phyloP scores from a whole-genome alignment of 2,888 invertebrate species.

The Nemurella pictetii region DNA sequence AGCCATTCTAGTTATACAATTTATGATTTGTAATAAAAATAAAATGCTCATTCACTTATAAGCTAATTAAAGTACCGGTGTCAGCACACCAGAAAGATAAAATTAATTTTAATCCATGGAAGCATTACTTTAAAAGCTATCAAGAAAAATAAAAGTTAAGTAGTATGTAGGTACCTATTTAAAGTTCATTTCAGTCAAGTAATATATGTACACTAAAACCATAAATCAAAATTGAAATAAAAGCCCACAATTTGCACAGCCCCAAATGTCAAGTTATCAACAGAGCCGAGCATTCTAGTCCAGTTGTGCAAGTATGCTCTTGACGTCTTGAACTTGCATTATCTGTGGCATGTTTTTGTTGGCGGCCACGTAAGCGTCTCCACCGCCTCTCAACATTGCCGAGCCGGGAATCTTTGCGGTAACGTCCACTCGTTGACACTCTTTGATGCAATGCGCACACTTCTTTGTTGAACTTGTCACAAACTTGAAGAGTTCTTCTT shows the following conservation, averaged over 20 bases:
- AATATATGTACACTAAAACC: neutral
- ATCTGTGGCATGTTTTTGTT: conserved; percentile 13
- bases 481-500: conserved; percentile 36
- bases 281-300: neutral
- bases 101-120: too few relatives aligned
- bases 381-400: neutral
- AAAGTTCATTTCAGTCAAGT: neutral
- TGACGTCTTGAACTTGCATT: conserved; percentile 4
- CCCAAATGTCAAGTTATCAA: neutral
- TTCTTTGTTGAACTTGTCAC: conserved; percentile 30
- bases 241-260: neutral
- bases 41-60: too few relatives aligned
- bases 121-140: too few relatives aligned
- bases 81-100: too few relatives aligned
- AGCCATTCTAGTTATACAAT: too few relatives aligned
- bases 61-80: too few relatives aligned
- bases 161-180: too few relatives aligned
- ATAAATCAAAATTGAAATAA: neutral
- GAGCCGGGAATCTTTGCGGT: neutral
- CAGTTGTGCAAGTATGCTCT: neutral
- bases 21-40: too few relatives aligned
- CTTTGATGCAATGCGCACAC: conserved; percentile 18
- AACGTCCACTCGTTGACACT: conserved; percentile 6
- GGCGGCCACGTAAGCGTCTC: neutral
- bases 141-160: too few relatives aligned